A percentile compares a stretch with the other conserved stretches of the same genome.
phyloP scores from a whole-genome alignment of 2,797 vertebrate genomes.

The Anguilla pacifica region DNA sequence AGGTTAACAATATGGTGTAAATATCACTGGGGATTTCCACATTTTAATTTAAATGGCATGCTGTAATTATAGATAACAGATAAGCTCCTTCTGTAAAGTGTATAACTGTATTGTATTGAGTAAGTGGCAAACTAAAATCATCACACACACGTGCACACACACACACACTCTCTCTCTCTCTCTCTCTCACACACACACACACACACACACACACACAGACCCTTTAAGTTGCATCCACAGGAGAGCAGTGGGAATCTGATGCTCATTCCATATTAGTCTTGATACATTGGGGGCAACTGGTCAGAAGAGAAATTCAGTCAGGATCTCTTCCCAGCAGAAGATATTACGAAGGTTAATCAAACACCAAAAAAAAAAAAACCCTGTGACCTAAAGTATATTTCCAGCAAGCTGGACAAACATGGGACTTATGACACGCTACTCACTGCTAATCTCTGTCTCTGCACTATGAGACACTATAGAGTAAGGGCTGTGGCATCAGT shows the following conservation, averaged over 20 bases:
- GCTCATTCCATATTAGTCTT: background rate
- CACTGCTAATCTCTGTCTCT: background rate
- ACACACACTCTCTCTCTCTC: background rate
- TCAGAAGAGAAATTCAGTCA: background rate
- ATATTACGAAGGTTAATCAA: background rate
- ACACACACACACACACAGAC: background rate
- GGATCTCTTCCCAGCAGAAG: background rate
- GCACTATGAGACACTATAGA: background rate
- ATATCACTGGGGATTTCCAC: background rate
- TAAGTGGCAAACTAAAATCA: background rate
- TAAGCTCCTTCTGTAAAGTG: background rate
- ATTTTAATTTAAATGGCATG: background rate
- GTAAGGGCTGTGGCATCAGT: background rate
- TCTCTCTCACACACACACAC: background rate
- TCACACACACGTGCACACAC: background rate
- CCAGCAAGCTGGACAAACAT: background rate
- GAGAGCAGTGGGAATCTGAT: background rate
- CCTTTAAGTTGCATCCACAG: background rate
- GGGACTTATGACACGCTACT: background rate
- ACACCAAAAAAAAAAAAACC: background rate
- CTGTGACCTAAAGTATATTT: background rate
- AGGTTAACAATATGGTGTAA: background rate
- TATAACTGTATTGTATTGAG: background rate
- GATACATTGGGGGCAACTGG: constrained; percentile 1
- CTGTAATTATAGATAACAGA: constrained; percentile 14